phyloP scores from a whole-genome alignment of 2,113 vertebrate genomes.

The Ophiodon elongatus region DNA sequence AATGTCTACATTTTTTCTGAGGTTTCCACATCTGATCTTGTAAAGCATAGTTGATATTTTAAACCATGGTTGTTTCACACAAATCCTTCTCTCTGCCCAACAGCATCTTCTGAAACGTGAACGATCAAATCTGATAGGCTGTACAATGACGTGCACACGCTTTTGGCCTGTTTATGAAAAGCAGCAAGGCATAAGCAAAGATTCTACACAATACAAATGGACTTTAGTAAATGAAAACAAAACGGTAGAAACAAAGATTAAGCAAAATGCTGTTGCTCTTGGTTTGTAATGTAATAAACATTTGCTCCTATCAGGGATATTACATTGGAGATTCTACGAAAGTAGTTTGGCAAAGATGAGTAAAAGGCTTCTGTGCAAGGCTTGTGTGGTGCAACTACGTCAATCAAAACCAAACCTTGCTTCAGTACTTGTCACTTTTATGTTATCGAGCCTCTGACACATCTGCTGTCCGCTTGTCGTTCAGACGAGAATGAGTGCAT shows the following conservation, averaged over 20 bases:
- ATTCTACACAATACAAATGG: slow-evolving; percentile 14
- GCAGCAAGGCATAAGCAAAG: slow-evolving; percentile 32
- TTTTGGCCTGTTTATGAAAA: slow-evolving; percentile 31
- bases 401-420: slow-evolving; percentile 10
- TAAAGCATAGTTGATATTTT: slow-evolving; percentile 9
- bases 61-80: slow-evolving; percentile 3
- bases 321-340: slow-evolving; percentile 7
- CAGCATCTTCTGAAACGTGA: slow-evolving; percentile 5
- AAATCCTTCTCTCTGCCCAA: slow-evolving; percentile 7
- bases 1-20: background rate
- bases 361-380: slow-evolving; percentile 66
- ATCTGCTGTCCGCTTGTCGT: background rate
- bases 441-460: slow-evolving; percentile 2
- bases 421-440: background rate
- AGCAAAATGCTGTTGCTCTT: slow-evolving; percentile 9
- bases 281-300: slow-evolving; percentile 7
- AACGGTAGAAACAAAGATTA: background rate
- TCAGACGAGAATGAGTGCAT: slow-evolving; percentile 23
- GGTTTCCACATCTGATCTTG: slow-evolving; percentile 12
- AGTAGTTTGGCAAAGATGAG: slow-evolving; percentile 55
- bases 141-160: background rate
- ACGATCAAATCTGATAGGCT: background rate
- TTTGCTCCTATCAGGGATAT: slow-evolving; percentile 6
- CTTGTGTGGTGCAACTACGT: slow-evolving; percentile 33
- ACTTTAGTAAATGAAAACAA: slow-evolving; percentile 5